A percentile compares a stretch with the other conserved stretches of the same genome.
Conservation (phyloP, 2,888 invertebrate genomes). For the Ophioninae sp. region DNA sequence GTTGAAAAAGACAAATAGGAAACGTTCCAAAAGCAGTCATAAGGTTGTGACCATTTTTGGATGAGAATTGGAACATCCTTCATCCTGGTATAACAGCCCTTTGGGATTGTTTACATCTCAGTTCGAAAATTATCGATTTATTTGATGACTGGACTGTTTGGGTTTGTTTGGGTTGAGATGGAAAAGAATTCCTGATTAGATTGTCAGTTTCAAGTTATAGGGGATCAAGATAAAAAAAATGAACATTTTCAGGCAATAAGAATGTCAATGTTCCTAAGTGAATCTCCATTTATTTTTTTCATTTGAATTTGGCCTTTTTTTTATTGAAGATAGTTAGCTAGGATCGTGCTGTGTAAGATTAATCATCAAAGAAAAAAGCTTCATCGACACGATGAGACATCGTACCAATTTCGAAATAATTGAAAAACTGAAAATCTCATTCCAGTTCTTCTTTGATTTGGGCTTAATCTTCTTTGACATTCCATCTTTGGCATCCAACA, state of each 20-base stretch:
- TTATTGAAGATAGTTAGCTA: neutral
- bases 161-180: neutral
- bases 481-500: neutral
- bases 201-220: neutral
- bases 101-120: too few species aligned
- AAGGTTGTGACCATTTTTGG: too few species aligned
- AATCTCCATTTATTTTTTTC: neutral
- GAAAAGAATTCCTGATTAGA: neutral
- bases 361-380: too few species aligned
- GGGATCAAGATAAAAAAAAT: too few species aligned
- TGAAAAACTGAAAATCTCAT: too few species aligned
- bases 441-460: too few species aligned
- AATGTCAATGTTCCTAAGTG: neutral
- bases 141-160: neutral
- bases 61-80: too few species aligned
- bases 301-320: neutral
- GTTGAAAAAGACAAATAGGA: neutral
- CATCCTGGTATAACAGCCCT: too few species aligned
- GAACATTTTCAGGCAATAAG: neutral
- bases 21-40: constrained; percentile 25
- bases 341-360: neutral
- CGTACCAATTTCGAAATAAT: too few species aligned
- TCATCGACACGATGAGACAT: too few species aligned
- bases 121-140: too few species aligned
- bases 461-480: too few species aligned